A percentile compares a stretch with the other conserved stretches of the same genome.
Evolutionary conservation across 1,140 invertebrate species (phyloP).

Genomic region (Aethina tumida): DNA sequence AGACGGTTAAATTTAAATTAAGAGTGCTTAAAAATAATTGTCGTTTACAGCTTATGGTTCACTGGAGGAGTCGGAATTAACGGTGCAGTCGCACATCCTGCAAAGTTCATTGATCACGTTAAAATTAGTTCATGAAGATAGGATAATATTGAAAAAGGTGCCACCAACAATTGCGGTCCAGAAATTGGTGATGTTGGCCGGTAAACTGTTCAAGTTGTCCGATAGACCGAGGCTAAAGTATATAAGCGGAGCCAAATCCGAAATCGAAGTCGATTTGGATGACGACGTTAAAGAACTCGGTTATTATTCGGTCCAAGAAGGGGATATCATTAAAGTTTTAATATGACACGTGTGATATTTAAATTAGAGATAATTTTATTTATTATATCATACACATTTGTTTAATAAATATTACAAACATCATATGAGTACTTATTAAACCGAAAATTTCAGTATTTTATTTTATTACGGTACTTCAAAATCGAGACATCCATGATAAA

Average conservation of each 20-base stretch:
- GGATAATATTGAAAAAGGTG: slow-evolving; percentile 55
- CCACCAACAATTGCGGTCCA: slow-evolving; percentile 71
- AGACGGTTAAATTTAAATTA: slow-evolving; percentile 21
- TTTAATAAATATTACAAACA: no score
- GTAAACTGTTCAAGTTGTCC: slow-evolving; percentile 54
- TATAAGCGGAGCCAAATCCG: slow-evolving; percentile 45
- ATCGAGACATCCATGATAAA: no score
- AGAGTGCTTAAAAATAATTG: slow-evolving; percentile 15
- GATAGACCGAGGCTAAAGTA: slow-evolving; percentile 40
- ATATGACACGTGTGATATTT: no score
- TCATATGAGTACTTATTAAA: no score
- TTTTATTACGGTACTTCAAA: no score
- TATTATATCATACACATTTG: no score
- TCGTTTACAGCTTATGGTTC: slow-evolving; percentile 64
- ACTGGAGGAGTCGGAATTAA: slow-evolving; percentile 60
- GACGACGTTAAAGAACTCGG: slow-evolving; percentile 70
- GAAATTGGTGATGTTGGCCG: slow-evolving; percentile 63
- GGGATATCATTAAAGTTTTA: slow-evolving; percentile 54
- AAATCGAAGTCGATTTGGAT: slow-evolving; percentile 62
- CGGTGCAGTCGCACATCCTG: slow-evolving; percentile 50
- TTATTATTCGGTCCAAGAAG: slow-evolving; percentile 77
- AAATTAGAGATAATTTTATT: no score
- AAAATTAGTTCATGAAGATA: slow-evolving; percentile 44
- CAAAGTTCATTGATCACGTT: slow-evolving; percentile 60
- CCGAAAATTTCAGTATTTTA: no score